Evolutionary conservation across 2,888 invertebrate genomes (phyloP).

Genomic region (Camptogramma bilineatum): DNA sequence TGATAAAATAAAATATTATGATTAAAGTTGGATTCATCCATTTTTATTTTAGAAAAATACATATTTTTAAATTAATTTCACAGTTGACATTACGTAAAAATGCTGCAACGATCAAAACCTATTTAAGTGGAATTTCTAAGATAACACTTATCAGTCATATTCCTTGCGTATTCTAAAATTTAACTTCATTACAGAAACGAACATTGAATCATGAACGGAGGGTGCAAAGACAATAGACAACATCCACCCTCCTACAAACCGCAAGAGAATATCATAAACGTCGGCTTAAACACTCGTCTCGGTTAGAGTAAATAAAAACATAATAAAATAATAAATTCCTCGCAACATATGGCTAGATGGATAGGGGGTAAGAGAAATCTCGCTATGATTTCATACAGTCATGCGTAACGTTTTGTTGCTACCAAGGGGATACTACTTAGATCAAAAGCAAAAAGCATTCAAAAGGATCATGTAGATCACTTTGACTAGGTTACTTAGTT

Average conservation of each 20-base stretch:
- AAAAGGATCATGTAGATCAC: no score
- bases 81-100: no score
- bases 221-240: conserved; percentile 79
- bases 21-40: no score
- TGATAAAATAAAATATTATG: no score
- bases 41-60: no score
- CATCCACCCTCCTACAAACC: conserved; percentile 78
- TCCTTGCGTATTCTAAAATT: conserved; percentile 17
- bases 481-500: no score
- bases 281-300: conserved; percentile 84
- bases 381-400: conserved; percentile 10
- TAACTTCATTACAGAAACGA: conserved; percentile 45
- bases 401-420: conserved; percentile 8
- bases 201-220: conserved; percentile 72
- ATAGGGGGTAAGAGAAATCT: conserved; percentile 23
- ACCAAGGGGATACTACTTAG: background rate
- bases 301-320: conserved; percentile 81
- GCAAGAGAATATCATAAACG: conserved; percentile 84
- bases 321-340: conserved; percentile 83
- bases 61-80: no score
- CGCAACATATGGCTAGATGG: conserved; percentile 75
- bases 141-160: background rate
- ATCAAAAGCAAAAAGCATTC: background rate
- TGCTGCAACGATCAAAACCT: no score
- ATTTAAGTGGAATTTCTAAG: background rate